These are phyloP conservation scores for Plectrocnemia conspersa DNA, from an alignment of 1,140 invertebrate species.

Conservation along the genomic window DNA sequence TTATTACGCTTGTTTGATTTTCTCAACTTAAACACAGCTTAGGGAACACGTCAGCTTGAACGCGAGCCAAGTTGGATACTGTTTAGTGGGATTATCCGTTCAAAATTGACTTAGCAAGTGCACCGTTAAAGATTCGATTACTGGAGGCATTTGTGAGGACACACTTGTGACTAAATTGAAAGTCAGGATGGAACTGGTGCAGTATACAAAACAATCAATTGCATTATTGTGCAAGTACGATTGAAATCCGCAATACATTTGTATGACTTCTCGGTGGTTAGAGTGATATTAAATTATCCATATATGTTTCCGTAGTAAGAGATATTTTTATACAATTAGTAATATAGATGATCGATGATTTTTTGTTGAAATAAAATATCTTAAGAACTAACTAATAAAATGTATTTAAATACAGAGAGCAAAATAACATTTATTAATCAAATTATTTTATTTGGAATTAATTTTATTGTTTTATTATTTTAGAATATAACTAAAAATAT, in stretches of 20 bases:
- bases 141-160: too few relatives aligned
- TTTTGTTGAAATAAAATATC: not conserved
- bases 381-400: not conserved
- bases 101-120: not conserved
- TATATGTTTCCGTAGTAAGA: not conserved
- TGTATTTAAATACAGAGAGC: not conserved
- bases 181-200: too few relatives aligned
- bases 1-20: constrained; percentile 27
- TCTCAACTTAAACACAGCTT: constrained; percentile 14
- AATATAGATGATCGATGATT: not conserved
- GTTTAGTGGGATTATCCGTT: constrained; percentile 12
- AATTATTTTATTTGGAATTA: not conserved
- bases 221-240: constrained; percentile 12
- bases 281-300: constrained; percentile 28
- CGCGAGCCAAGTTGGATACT: constrained; percentile 29
- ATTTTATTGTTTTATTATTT: not conserved
- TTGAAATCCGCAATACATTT: constrained; percentile 29
- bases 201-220: too few relatives aligned
- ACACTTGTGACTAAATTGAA: too few relatives aligned
- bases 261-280: constrained; percentile 28
- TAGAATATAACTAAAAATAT: too few relatives aligned
- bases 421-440: not conserved
- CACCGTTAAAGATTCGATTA: too few relatives aligned
- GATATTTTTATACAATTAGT: constrained; percentile 2
- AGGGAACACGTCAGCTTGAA: constrained; percentile 18